phyloP scores from a whole-genome alignment of 2,113 vertebrate genomes.

The Actenoides hombroni region DNA sequence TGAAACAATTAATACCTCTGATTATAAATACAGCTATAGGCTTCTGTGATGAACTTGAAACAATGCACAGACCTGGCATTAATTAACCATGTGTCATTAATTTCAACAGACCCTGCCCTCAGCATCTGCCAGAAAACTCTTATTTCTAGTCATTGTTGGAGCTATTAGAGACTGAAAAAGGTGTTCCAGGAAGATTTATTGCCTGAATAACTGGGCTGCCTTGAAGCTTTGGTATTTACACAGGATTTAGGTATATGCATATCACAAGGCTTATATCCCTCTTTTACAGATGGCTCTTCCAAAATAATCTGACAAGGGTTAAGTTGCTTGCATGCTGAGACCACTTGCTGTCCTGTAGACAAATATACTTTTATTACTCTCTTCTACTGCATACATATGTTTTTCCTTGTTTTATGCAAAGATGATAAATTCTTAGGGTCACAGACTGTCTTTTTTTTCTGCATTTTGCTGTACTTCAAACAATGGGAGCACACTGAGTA shows the following conservation, averaged over 20 bases:
- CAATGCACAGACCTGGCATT: neutral
- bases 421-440: neutral
- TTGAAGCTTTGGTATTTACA: neutral
- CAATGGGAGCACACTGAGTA: neutral
- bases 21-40: neutral
- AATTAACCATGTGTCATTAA: neutral
- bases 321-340: slow-evolving; percentile 36
- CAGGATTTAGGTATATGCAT: neutral
- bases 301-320: slow-evolving; percentile 16
- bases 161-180: neutral
- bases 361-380: slow-evolving; percentile 4
- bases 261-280: neutral
- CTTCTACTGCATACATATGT: neutral
- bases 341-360: slow-evolving; percentile 1
- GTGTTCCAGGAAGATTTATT: neutral
- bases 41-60: neutral
- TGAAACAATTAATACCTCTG: neutral
- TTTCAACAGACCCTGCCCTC: neutral
- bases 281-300: slow-evolving; percentile 5
- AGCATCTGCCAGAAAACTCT: neutral
- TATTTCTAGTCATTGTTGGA: neutral
- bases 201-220: neutral
- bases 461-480: neutral
- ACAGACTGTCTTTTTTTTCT: neutral
- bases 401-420: neutral